phyloP scores from a whole-genome alignment of 1,140 invertebrate genomes.

The Thaumetopoea pityocampa region DNA sequence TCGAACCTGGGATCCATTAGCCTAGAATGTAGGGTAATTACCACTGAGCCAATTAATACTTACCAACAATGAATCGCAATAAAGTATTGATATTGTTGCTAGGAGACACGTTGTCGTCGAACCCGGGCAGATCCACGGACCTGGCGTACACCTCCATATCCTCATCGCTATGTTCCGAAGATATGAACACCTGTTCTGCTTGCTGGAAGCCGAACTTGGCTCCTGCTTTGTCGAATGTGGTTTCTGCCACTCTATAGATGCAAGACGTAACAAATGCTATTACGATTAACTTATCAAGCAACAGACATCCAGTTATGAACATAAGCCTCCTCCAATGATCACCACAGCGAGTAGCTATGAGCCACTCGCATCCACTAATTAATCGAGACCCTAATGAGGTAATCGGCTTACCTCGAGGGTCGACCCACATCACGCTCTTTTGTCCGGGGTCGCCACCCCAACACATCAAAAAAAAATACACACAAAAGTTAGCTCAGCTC shows the following conservation, averaged over 20 bases:
- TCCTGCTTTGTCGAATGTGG: constrained; percentile 34
- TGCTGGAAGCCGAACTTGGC: constrained; percentile 53
- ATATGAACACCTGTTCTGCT: constrained; percentile 64
- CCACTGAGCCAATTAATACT: no score
- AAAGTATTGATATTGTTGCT: constrained; percentile 85
- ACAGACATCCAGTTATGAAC: no score
- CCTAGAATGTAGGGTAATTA: no score
- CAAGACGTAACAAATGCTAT: not conserved
- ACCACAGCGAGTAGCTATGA: no score
- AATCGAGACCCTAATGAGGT: no score
- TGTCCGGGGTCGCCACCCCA: not conserved
- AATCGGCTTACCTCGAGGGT: no score
- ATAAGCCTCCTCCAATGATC: no score
- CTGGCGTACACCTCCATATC: constrained; percentile 85
- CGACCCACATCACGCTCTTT: no score
- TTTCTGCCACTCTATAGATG: constrained; percentile 37
- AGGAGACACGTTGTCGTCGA: constrained; percentile 90
- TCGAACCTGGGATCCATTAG: no score
- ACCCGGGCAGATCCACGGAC: constrained; percentile 85
- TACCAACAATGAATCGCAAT: constrained; percentile 84
- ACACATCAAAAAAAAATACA: no score
- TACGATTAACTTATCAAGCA: not conserved
- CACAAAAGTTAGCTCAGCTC: no score
- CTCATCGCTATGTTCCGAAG: constrained; percentile 85
- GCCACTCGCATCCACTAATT: no score